Base-by-base conservation (phyloP, 1,140 invertebrate genomes). In the Drosophila trapezifrons region DNA sequence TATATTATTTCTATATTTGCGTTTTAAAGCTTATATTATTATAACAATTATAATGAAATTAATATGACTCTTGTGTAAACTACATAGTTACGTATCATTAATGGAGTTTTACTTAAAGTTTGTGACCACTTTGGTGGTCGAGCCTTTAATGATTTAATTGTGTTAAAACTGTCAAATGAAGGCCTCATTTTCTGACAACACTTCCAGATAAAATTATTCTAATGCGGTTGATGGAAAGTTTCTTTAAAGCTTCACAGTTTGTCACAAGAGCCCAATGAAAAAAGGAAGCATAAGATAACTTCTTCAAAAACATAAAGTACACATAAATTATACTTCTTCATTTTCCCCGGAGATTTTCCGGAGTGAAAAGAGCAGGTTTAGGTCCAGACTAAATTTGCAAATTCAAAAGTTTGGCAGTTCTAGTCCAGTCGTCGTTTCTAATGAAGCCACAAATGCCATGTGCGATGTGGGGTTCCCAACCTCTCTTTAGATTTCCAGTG, bases 371-470 rank as follows among this genome's bases (percentile, higher is more conserved):
- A 17, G 10, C 29, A 35, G 18, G 55, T 18, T 25, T 29, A 17
- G 32, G 62, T 56, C 18, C 45, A 27, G 15, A 18, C 37, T 13
- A 37, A 72, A 72, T 40, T 52, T 72, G 46, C 65, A 46, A 72
- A 60, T 72, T 47, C 38, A 72, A 72, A 73, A 73, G 67, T 72
- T 72, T 25, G 29, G 6, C 45, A 12, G 22, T 46, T 69, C 15
- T 13, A 29, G 64, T 57, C 52, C 67, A 45, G 66, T 59, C 13
- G 18, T 29, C 47, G 67, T 35, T 47, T 54, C 56, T 60, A 73
- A 72, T 73, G 69, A 73, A 73, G 70, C 70, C 70, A 62, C 67
- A 73, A 73, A 72, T 73, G 70, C 47, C 65, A 71, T 49, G 25
- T 51, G 15, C 18, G 32, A 70, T 46, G 66, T 37, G 17, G 40